Percentiles rank a stretch among this genome's conserved stretches.
Evolutionary conservation across 2,113 vertebrate species (phyloP).

Genomic region (Sylvietta virens): DNA sequence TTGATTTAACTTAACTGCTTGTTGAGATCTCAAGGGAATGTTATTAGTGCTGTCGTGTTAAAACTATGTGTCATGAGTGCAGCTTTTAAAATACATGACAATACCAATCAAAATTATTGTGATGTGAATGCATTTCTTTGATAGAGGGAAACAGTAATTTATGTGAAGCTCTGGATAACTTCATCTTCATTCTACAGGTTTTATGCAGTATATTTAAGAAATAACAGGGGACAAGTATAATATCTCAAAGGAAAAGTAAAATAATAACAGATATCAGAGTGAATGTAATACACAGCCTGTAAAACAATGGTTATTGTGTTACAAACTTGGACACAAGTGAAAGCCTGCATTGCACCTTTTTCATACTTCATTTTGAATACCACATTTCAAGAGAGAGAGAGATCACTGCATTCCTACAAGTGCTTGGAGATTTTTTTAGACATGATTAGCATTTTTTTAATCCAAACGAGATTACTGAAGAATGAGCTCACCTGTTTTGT

Average conservation of each 20-base stretch:
- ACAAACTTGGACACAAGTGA: background rate
- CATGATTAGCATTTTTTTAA: background rate
- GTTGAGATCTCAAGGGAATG: background rate
- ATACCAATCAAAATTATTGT: background rate
- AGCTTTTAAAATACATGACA: background rate
- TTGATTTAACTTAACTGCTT: background rate
- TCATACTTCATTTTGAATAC: background rate
- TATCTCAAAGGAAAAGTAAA: background rate
- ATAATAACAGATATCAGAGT: background rate
- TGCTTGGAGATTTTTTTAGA: constrained; percentile 4
- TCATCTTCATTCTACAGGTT: background rate
- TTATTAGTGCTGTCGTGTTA: background rate
- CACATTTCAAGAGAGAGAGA: background rate
- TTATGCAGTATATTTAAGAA: background rate
- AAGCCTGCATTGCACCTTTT: background rate
- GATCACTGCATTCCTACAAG: background rate
- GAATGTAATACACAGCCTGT: background rate
- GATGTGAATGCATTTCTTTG: background rate
- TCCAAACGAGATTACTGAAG: background rate
- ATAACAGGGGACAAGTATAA: background rate
- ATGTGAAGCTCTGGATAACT: background rate
- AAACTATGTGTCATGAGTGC: background rate
- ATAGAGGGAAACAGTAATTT: background rate
- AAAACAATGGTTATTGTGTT: background rate
- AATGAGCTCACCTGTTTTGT: constrained; percentile 50